Base-by-base conservation (phyloP, 2,797 vertebrate genomes). In the Acipenser ruthenus region DNA sequence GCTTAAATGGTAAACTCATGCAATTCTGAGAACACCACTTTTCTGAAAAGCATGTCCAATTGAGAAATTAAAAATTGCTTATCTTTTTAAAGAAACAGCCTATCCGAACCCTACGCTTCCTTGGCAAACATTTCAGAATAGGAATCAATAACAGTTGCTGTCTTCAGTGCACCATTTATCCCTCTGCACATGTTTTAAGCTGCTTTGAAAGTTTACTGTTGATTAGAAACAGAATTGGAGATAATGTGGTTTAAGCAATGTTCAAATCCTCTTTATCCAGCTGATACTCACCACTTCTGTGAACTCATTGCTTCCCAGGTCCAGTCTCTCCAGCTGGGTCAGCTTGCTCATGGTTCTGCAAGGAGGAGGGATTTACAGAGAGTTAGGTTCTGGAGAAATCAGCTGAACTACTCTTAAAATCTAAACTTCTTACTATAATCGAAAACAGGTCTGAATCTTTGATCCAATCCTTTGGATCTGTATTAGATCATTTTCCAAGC, bases 291-390 rank as follows among this genome's bases (percentile, higher is more conserved):
- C 96, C 95, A 98, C 95, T 95, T 99, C 96, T 87, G 94, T 92
- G 90, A 99, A 98, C 89, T 99, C 96, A 79, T 99, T 99, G 87
- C 96, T 99, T 82, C 96, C 96, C 81, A 99, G 89, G 85, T 99
- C 96, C 83, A 99, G 79, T 80, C 96, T 90, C 84, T 98, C 95
- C 86, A 99, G 79, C 86, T 95, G 96, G 49, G 90, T 93, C 82
- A 99, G 89, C 83, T 94, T 96, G 86, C 95, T 96, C 93, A 98
- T 98, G 77, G 96, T 98, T 88, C 96, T 99, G 81, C 69, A 75
- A 11, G 73, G 55, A 86, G 79, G 68, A 79, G 78, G 23, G 23
- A 37, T 37, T 37, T 37, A 37, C 23, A 37, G 23, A 37, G 68
- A 79, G 78, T 37, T 37, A 37, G 23, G 23, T 37, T 37, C 23